Evolutionary conservation across 2,797 vertebrate genomes (phyloP), one percentile per base, ranked within the genome.

Genomic region (Bradypodion ventrale): DNA sequence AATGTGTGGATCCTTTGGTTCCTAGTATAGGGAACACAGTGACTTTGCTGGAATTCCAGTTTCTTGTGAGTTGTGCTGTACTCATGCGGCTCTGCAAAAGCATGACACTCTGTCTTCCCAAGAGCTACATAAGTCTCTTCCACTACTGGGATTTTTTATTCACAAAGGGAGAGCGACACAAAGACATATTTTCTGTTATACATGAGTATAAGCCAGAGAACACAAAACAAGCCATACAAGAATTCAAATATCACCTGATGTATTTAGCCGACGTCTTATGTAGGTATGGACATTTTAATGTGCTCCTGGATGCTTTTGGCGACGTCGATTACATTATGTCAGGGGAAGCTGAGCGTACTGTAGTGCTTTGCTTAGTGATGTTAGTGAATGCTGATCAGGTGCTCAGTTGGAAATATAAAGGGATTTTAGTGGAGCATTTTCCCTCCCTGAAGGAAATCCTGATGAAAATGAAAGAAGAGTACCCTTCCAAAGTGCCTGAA

Each of bases 121-220:
- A 94, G 91, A 96, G 96, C 88, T 97, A 96, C 85, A 90, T 97
- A 0, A 92, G 96, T 0, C 93, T 97, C 52, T 29, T 96, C 40
- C 92, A 97, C 86, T 95, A 94, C 82, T 97, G 96, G 96, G 95
- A 96, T 69, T 96, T 95, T 86, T 91, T 97, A 85, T 95, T 95
- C 70, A 87, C 92, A 87, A 92, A 60, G 80, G 94, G 93, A 88
- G 86, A 77, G 59, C 77, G 0, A 68, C 87, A 81, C 74, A 94
- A 69, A 88, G 93, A 96, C 0, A 2, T 74, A n/a, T 66, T 94
- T 89, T 88, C 93, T 46, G 92, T 97, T 72, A 94, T 96, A 84
- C 95, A 96, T 66, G 96, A 96, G 0, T 97, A 96, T 7, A 96
- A 93, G 73, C 96, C 96, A 0, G 95, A 93, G 84, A 94, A 97